Percentiles rank a stretch among this genome's conserved stretches.
These are phyloP conservation scores for Stramonita haemastoma DNA, from an alignment of 2,888 invertebrate species.

Conservation along the genomic window DNA sequence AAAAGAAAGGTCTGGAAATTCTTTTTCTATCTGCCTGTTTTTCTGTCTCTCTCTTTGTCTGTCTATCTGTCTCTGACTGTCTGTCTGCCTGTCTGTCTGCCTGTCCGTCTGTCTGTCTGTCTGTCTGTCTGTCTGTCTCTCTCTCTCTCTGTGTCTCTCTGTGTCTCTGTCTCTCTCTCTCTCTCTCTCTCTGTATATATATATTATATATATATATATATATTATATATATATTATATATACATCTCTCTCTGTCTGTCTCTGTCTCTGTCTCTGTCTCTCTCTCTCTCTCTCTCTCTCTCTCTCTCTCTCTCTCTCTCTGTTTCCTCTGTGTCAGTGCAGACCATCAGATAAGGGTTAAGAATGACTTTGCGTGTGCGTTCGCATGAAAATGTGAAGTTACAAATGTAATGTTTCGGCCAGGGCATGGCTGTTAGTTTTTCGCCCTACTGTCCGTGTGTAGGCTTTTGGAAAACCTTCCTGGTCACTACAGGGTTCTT, in stretches of 20 bases:
- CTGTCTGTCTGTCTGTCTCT: neutral
- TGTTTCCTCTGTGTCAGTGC: neutral
- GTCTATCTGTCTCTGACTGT: neutral
- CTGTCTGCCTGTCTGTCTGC: neutral
- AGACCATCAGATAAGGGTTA: too few species aligned
- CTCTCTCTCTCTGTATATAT: neutral
- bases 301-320: neutral
- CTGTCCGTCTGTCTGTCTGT: neutral
- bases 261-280: neutral
- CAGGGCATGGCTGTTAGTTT: too few species aligned
- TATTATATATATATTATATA: neutral
- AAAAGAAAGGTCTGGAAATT: too few species aligned
- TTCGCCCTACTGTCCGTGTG: too few species aligned
- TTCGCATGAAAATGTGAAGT: too few species aligned
- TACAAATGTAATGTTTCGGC: too few species aligned
- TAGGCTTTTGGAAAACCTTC: too few species aligned
- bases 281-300: neutral
- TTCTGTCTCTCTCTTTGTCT: neutral
- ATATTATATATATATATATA: neutral
- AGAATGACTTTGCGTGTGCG: too few species aligned
- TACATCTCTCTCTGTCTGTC: neutral
- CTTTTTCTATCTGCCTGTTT: neutral
- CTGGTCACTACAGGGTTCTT: too few species aligned
- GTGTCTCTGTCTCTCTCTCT: neutral
- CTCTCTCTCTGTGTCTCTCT: constrained; percentile 4